These are phyloP conservation scores for Andrena marginata DNA, from an alignment of 2,888 invertebrate genomes.

Conservation along the genomic window DNA sequence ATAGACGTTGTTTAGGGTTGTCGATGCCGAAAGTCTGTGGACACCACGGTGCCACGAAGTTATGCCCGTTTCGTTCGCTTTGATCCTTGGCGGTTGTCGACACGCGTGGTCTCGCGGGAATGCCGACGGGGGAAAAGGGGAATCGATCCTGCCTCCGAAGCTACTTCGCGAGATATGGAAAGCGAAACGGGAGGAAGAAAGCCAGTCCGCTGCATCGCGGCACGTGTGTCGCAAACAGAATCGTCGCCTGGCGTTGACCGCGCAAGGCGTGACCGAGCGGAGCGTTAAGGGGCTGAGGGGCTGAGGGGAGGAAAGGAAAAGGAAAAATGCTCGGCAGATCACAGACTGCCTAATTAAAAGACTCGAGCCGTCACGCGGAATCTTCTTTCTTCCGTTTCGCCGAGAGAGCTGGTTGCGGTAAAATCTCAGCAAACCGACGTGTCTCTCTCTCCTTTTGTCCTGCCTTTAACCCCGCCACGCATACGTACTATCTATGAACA, in stretches of 20 bases:
- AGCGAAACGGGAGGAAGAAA: conserved; percentile 2
- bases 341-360: conserved; percentile 75
- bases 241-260: neutral
- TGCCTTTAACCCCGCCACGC: conserved; percentile 47
- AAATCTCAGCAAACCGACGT: conserved; percentile 61
- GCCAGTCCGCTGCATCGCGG: neutral
- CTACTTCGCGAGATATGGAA: neutral
- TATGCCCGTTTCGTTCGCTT: no score
- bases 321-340: conserved; percentile 70
- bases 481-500: conserved; percentile 49
- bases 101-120: conserved; percentile 1
- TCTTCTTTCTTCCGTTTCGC: conserved; percentile 49
- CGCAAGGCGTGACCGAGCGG: conserved; percentile 5
- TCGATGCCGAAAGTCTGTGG: no score
- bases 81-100: neutral
- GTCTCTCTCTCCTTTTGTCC: conserved; percentile 53
- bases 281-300: neutral
- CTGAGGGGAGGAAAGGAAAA: conserved; percentile 42
- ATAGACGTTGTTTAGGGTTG: no score
- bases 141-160: neutral
- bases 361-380: conserved; percentile 58
- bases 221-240: neutral
- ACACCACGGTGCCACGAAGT: no score
- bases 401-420: conserved; percentile 43
- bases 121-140: neutral